phyloP scores from a whole-genome alignment of 1,140 invertebrate genomes.

The Episyrphus balteatus region DNA sequence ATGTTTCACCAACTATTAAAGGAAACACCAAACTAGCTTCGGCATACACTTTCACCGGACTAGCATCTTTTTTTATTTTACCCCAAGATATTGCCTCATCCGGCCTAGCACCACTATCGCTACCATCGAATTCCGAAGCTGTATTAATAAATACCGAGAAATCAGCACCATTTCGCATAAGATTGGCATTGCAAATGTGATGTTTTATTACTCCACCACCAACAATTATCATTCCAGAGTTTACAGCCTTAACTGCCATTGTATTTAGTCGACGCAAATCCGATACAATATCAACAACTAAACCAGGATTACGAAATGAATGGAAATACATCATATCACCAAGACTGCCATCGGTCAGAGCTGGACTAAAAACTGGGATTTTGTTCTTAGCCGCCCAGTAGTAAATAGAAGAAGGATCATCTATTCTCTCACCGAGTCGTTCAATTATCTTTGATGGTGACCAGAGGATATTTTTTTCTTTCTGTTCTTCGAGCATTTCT shows the following conservation, averaged over 20 bases:
- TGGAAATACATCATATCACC: conserved; percentile 99
- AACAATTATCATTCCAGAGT: conserved; percentile 94
- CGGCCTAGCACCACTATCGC: conserved; percentile 92
- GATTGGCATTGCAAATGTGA: conserved; percentile 96
- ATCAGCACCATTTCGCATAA: conserved; percentile 98
- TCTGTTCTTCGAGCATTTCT: conserved; percentile 83
- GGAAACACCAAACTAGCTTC: conserved; percentile 95
- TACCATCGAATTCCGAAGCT: conserved; percentile 96
- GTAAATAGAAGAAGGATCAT: conserved; percentile 84
- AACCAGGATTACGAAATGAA: conserved; percentile 82
- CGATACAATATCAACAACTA: conserved; percentile 88
- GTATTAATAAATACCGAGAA: conserved; percentile 95
- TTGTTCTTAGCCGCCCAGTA: conserved; percentile 98
- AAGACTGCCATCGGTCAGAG: conserved; percentile 94
- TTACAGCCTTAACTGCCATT: conserved; percentile 86
- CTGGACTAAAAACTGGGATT: conserved; percentile 97
- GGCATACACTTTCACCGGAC: conserved; percentile 90
- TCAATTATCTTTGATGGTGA: conserved; percentile 85
- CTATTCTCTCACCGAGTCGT: conserved; percentile 79
- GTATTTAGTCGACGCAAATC: conserved; percentile 85
- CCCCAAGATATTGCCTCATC: conserved; percentile 99
- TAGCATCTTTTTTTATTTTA: conserved; percentile 82
- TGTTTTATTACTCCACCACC: conserved; percentile 98
- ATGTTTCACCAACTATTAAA: conserved; percentile 89
- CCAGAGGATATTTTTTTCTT: conserved; percentile 66